Conservation (phyloP, 2,888 invertebrate genomes). For the Pinctada fucata region DNA sequence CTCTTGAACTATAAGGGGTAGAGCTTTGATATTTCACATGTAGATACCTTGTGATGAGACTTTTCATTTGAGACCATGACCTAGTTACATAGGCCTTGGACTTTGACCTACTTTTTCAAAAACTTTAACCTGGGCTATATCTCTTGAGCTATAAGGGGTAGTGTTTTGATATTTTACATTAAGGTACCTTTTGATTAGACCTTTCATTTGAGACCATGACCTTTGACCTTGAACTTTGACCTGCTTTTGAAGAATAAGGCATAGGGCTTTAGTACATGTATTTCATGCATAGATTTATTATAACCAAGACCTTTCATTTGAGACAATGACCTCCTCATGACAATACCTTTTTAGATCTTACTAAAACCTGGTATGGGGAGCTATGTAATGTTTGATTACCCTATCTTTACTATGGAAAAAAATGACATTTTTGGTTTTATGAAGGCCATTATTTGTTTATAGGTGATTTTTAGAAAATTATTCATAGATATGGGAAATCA, state of each 20-base stretch:
- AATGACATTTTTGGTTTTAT: no score
- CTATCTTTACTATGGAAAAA: not conserved
- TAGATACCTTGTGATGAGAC: not conserved
- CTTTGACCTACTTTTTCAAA: conserved; percentile 2
- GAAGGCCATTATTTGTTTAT: no score
- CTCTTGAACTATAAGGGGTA: not conserved
- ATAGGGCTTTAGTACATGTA: no score
- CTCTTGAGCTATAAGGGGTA: not conserved
- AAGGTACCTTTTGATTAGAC: not conserved
- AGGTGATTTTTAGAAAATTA: no score
- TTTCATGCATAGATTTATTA: no score
- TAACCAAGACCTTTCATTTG: no score
- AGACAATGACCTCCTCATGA: no score
- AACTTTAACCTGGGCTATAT: not conserved
- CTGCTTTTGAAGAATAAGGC: not conserved
- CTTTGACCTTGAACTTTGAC: not conserved
- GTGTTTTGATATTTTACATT: not conserved
- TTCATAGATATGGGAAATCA: no score
- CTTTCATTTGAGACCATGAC: conserved; percentile 1
- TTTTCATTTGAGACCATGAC: not conserved
- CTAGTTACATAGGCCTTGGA: not conserved
- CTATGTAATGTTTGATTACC: not conserved
- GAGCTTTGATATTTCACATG: not conserved
- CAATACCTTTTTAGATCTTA: no score
- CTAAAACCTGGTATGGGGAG: no score